A percentile compares a stretch with the other conserved stretches of the same genome.
Evolutionary conservation across 2,888 invertebrate genomes (phyloP).

Genomic region (Standfussiana lucernea): DNA sequence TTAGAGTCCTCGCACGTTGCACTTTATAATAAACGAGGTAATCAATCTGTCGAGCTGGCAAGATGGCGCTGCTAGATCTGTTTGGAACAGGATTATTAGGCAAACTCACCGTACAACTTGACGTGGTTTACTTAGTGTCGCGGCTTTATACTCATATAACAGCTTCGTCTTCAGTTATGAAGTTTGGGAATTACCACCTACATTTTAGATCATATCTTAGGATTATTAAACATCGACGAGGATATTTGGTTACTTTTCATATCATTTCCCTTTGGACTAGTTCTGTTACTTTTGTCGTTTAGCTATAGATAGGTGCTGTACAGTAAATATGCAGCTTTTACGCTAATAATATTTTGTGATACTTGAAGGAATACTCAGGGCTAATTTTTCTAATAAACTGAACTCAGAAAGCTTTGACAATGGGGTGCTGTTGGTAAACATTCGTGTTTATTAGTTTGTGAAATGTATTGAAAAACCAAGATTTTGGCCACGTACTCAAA

Average conservation of each 20-base stretch:
- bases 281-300: not conserved
- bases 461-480: not conserved
- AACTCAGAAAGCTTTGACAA: not conserved
- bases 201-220: conserved; percentile 2
- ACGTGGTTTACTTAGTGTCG: conserved; percentile 64
- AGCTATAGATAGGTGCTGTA: not conserved
- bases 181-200: conserved; percentile 45
- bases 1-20: conserved; percentile 23
- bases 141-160: conserved; percentile 56
- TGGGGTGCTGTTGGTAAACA: not conserved
- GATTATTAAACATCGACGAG: conserved; percentile 2
- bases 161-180: conserved; percentile 62
- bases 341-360: not conserved
- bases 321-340: not conserved
- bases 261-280: too few relatives aligned
- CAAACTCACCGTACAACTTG: conserved; percentile 72
- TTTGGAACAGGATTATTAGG: conserved; percentile 73
- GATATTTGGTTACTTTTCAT: conserved; percentile 6
- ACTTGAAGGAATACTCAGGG: not conserved
- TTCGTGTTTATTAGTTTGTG: not conserved
- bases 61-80: conserved; percentile 69
- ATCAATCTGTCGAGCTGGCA: conserved; percentile 80
- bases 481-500: not conserved
- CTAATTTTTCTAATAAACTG: not conserved
- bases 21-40: conserved; percentile 65